Conservation (phyloP, 2,113 vertebrate species). For the Uropsilus gracilis region DNA sequence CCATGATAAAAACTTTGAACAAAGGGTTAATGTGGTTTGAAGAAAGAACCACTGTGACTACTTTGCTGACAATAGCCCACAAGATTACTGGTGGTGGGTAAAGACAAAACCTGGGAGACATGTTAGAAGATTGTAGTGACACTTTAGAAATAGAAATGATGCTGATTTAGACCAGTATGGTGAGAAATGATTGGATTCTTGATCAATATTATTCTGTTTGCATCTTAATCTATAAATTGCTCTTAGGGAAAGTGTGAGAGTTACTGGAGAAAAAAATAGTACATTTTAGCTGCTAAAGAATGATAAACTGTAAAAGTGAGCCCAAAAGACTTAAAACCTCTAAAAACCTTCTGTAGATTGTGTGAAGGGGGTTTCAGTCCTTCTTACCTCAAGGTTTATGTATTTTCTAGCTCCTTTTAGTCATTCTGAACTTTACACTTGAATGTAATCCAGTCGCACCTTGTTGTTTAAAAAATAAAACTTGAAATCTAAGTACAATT, state of each 20-base stretch:
- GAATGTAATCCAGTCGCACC: not conserved
- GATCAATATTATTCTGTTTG: not conserved
- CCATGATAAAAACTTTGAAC: not conserved
- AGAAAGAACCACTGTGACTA: not conserved
- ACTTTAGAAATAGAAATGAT: not conserved
- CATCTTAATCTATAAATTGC: not conserved
- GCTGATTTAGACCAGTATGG: not conserved
- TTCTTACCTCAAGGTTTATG: not conserved
- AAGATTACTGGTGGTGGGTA: not conserved
- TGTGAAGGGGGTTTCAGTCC: constrained; percentile 33
- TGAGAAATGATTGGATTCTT: constrained; percentile 9
- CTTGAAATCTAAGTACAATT: not conserved
- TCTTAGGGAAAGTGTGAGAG: not conserved
- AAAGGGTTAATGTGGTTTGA: not conserved
- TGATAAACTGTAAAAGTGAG: not conserved
- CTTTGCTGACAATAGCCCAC: not conserved
- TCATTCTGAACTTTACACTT: constrained; percentile 26
- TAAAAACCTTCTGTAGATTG: not conserved
- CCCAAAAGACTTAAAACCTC: not conserved
- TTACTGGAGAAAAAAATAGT: constrained; percentile 1
- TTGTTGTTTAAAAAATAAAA: constrained; percentile 43
- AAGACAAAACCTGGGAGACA: not conserved
- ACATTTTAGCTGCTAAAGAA: not conserved
- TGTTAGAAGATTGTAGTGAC: not conserved
- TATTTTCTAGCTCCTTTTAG: constrained; percentile 21